These are phyloP conservation scores for Rhinatrema bivittatum DNA, from an alignment of 2,797 vertebrate genomes.

Conservation along the genomic window DNA sequence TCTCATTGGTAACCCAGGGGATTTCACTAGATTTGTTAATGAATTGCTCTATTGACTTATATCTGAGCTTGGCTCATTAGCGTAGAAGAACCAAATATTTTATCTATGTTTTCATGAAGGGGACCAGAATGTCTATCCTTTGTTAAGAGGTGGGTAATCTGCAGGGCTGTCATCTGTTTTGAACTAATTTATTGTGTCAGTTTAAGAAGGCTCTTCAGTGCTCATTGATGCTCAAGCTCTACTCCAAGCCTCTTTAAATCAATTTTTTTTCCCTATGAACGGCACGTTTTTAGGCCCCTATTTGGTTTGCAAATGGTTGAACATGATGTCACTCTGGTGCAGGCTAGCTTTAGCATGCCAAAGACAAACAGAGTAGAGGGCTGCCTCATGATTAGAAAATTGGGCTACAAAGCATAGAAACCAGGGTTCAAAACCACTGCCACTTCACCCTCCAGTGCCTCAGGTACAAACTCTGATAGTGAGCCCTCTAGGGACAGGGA, in stretches of 20 bases:
- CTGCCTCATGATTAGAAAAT: too few species aligned
- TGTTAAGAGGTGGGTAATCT: conserved; percentile 80
- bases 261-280: conserved; percentile 71
- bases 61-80: conserved; percentile 94
- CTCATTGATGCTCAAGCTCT: conserved; percentile 67
- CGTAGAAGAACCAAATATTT: conserved; percentile 77
- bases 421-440: too few species aligned
- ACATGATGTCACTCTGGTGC: conserved; percentile 76
- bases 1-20: conserved; percentile 74
- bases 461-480: too few species aligned
- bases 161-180: conserved; percentile 75
- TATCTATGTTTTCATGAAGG: conserved; percentile 64
- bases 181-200: conserved; percentile 87
- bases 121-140: conserved; percentile 64
- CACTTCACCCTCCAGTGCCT: too few species aligned
- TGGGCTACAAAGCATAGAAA: too few species aligned
- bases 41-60: conserved; percentile 98
- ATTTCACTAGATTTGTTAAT: conserved; percentile 97
- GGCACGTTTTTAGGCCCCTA: conserved; percentile 77
- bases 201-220: conserved; percentile 78
- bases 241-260: conserved; percentile 58
- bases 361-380: too few species aligned
- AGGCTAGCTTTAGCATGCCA: conserved; percentile 69
- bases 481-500: too few species aligned
- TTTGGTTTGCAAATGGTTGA: conserved; percentile 85